Base-by-base conservation (phyloP, 2,113 vertebrate genomes). In the Mionectes macconnelli region DNA sequence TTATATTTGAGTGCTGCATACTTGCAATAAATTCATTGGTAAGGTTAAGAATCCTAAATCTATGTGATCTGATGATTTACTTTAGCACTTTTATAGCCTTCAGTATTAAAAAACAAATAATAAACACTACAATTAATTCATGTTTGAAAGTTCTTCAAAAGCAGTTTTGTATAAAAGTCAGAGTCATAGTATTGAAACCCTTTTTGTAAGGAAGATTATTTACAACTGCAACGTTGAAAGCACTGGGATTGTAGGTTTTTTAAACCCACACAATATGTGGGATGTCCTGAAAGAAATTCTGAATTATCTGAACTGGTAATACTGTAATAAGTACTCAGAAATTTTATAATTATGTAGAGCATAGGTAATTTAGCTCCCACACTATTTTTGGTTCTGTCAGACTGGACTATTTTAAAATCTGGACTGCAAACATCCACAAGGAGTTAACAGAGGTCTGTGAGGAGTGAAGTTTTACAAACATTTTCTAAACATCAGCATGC, bases 361-460 rank as follows among this genome's bases (percentile, higher is more conserved):
- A 50, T 35, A 33, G 8, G 22, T 49, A 63, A 73, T 44, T 45
- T 53, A 21, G 50, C 42, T 69, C 44, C 12, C 20, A 88, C 20
- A 5, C 1, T 83, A 33, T n/a, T 57, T 60, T 77, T 56, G 13
- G 25, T 89, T 94, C 73, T 68, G 10, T 69, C 37, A 91, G 55
- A 42, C 47, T 69, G 62, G 45, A 31, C 50, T 82, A 19, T 86
- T 45, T 63, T 87, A 30, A 57, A 73, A 21, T 74, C 42, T 74
- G 55, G 63, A 50, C 52, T 70, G 39, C 10, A 83, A n/a, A 52
- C 59, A 53, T 72, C 22, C 35, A 28, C 9, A 86, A 89, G 59
- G 53, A 81, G 66, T 96, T 92, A 96, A 94, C n/a, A 85, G 93
- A 92, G n/a, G 52, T 59, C 89, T 28, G 1, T 50, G 57, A 57